Percentiles rank a stretch among this genome's conserved stretches.
Conservation (phyloP, 2,797 vertebrate species). For the Hydrophis major region DNA sequence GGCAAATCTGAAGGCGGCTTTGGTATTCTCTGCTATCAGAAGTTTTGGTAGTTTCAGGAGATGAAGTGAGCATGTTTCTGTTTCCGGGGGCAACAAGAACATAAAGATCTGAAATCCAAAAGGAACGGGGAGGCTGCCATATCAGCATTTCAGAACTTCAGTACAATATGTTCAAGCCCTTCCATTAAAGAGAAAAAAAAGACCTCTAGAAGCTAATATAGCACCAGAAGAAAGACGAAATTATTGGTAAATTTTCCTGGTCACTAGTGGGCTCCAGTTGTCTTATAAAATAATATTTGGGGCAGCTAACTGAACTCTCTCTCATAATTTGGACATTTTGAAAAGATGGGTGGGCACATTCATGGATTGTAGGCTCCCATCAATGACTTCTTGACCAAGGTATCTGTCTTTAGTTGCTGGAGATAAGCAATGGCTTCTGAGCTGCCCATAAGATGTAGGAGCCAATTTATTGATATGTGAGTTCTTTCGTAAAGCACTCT, state of each 20-base stretch:
- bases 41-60: no score
- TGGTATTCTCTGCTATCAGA: no score
- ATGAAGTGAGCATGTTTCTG: no score
- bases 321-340: not conserved
- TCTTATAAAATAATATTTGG: not conserved
- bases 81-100: no score
- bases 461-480: no score
- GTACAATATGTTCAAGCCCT: no score
- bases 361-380: not conserved
- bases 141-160: not conserved
- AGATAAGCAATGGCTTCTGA: not conserved
- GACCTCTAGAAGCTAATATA: not conserved
- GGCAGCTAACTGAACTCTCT: not conserved
- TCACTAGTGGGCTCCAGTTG: constrained; percentile 64
- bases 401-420: not conserved
- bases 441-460: not conserved
- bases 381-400: not conserved
- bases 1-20: no score
- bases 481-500: no score
- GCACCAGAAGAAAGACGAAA: not conserved
- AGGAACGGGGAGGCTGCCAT: no score
- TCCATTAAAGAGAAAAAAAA: not conserved
- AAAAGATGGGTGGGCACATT: not conserved
- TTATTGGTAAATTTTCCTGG: not conserved
- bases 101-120: not conserved